Percentiles rank a stretch among this genome's conserved stretches.
Evolutionary conservation across 2,888 invertebrate species (phyloP).

Genomic region (Camponotus fellah): DNA sequence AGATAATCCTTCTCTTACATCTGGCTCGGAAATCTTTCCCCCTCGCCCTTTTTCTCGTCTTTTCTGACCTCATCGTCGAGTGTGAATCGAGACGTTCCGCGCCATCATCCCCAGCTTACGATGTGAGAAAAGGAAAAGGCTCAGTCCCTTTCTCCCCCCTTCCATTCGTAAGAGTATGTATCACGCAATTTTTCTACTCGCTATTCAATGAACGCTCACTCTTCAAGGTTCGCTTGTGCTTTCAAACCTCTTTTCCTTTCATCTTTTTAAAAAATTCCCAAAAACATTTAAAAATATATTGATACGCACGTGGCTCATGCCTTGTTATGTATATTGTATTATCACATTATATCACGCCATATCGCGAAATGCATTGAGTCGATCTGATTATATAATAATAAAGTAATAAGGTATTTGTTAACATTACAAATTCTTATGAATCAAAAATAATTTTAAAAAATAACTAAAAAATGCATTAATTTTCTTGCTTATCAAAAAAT

Average conservation of each 20-base stretch:
- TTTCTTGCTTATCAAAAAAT: not conserved
- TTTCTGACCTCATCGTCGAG: slow-evolving; percentile 62
- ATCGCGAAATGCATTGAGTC: not conserved
- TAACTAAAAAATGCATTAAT: not conserved
- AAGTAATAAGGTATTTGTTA: slow-evolving; percentile 1
- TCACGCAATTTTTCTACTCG: slow-evolving; percentile 77
- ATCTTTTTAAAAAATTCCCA: slow-evolving; percentile 59
- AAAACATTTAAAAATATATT: slow-evolving; percentile 31
- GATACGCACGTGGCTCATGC: slow-evolving; percentile 31
- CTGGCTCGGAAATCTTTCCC: slow-evolving; percentile 65
- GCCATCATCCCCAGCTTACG: slow-evolving; percentile 79
- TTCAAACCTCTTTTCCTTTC: slow-evolving; percentile 18
- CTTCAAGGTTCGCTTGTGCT: not conserved
- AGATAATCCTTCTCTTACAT: slow-evolving; percentile 84
- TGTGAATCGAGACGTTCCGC: slow-evolving; percentile 79
- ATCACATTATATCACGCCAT: not conserved
- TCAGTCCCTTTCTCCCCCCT: slow-evolving; percentile 47
- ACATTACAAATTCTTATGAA: not conserved
- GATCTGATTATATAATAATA: slow-evolving; percentile 21
- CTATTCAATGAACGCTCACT: slow-evolving; percentile 58
- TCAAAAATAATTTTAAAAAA: too few species aligned
- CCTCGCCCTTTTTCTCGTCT: slow-evolving; percentile 43
- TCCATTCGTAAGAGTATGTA: slow-evolving; percentile 63
- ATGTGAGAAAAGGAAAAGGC: slow-evolving; percentile 61
- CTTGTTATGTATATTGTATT: slow-evolving; percentile 4